A percentile compares a stretch with the other conserved stretches of the same genome.
These are phyloP conservation scores for Tetragonisca angustula DNA, from an alignment of 2,888 invertebrate genomes.

Conservation along the genomic window DNA sequence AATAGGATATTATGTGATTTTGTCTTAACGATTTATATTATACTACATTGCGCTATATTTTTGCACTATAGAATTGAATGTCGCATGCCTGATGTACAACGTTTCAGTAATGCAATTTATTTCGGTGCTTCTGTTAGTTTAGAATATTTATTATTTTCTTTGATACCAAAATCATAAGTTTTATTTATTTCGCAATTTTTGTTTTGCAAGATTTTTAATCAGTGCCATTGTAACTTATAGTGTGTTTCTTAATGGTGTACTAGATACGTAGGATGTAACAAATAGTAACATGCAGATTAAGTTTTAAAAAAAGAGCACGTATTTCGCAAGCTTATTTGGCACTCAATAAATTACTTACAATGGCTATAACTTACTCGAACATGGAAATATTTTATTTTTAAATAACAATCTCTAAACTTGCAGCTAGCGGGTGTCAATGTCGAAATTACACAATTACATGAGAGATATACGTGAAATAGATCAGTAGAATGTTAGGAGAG, in stretches of 20 bases:
- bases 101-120: constrained; percentile 57
- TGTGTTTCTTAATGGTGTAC: constrained; percentile 29
- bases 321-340: constrained; percentile 51
- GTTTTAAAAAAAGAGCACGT: constrained; percentile 55
- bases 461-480: constrained; percentile 37
- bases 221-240: constrained; percentile 37
- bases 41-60: constrained; percentile 51
- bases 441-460: constrained; percentile 24
- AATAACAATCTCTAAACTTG: constrained; percentile 21
- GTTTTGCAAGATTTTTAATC: constrained; percentile 36
- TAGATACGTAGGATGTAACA: constrained; percentile 20
- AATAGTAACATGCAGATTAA: constrained; percentile 22
- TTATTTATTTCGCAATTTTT: constrained; percentile 29
- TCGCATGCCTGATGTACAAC: constrained; percentile 67
- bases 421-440: neutral
- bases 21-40: constrained; percentile 54
- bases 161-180: neutral
- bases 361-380: constrained; percentile 36
- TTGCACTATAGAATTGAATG: constrained; percentile 63
- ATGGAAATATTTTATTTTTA: constrained; percentile 28
- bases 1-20: constrained; percentile 23
- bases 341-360: constrained; percentile 38
- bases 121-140: constrained; percentile 61
- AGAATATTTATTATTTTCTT: constrained; percentile 42
- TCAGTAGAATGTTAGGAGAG: constrained; percentile 67